These are phyloP conservation scores for Dolichopus griseipennis DNA, from an alignment of 2,888 invertebrate genomes.

Conservation along the genomic window DNA sequence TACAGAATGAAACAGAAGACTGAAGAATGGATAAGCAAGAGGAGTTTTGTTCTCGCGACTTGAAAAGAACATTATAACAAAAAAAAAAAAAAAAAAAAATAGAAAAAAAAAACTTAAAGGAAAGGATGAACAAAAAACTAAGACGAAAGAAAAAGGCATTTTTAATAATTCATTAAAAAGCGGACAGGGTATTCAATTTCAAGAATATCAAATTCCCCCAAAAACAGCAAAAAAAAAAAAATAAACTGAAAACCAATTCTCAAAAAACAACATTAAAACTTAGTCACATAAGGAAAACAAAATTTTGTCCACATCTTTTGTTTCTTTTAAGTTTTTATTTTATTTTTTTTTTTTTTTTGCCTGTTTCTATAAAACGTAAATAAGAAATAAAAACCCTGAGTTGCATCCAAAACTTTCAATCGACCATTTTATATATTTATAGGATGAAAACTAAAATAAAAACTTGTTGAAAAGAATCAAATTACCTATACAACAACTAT, in stretches of 20 bases:
- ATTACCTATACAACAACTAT: background rate
- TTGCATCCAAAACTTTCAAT: background rate
- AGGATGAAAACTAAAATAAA: background rate
- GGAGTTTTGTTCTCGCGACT: too few relatives aligned
- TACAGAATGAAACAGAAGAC: too few relatives aligned
- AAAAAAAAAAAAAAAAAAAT: conserved; percentile 10
- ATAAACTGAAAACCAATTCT: background rate
- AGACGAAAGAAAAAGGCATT: conserved; percentile 14
- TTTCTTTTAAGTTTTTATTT: background rate
- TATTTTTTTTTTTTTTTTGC: background rate
- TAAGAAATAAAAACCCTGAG: background rate
- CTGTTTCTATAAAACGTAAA: background rate
- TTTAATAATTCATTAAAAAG: conserved; percentile 18
- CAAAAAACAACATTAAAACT: background rate
- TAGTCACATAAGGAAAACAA: conserved; percentile 3
- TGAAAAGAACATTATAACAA: conserved; percentile 5
- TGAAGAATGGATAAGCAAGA: too few relatives aligned
- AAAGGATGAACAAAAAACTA: conserved; percentile 10
- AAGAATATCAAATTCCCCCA: conserved; percentile 25
- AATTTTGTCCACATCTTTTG: background rate
- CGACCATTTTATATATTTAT: too few relatives aligned
- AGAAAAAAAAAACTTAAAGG: background rate
- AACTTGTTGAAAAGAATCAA: background rate
- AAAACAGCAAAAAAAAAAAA: background rate
- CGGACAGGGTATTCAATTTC: conserved; percentile 27